Evolutionary conservation across 92 coral and sea anemone genomes (phyloP).

Genomic region (Scolanthus callimorphus): DNA sequence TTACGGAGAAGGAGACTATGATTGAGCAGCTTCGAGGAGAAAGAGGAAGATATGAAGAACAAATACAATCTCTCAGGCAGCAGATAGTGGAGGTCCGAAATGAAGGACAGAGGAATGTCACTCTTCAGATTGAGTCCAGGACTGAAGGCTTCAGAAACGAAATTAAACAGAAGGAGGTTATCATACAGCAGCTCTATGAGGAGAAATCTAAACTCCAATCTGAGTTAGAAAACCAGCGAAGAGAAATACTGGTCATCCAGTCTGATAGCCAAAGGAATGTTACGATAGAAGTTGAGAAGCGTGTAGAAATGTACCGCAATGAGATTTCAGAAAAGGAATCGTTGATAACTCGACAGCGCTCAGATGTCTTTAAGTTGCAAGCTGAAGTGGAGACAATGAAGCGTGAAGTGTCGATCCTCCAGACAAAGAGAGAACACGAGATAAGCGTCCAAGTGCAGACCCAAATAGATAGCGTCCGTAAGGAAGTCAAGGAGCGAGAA

Average conservation of each 20-base stretch:
- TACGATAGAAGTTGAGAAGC: not conserved
- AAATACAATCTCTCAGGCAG: not conserved
- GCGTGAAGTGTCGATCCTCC: not conserved
- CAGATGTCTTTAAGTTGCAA: not conserved
- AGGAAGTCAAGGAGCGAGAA: constrained; percentile 1
- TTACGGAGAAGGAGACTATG: not conserved
- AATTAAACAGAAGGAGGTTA: not conserved
- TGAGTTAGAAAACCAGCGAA: not conserved
- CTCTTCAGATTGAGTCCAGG: not conserved
- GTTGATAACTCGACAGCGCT: not conserved
- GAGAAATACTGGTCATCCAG: not conserved
- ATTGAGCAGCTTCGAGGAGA: constrained; percentile 1
- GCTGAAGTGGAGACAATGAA: not conserved
- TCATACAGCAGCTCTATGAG: not conserved
- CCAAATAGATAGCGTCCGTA: not conserved
- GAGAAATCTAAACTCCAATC: not conserved
- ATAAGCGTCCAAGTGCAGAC: not conserved
- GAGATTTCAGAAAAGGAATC: not conserved
- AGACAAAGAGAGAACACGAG: not conserved
- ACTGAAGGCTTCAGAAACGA: not conserved
- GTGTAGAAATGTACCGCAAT: not conserved
- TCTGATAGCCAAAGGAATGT: not conserved
- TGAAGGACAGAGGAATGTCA: not conserved
- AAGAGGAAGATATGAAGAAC: not conserved
- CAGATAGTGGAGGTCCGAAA: not conserved